Conservation (phyloP, 1,140 invertebrate species). For the Oryzaephilus surinamensis region DNA sequence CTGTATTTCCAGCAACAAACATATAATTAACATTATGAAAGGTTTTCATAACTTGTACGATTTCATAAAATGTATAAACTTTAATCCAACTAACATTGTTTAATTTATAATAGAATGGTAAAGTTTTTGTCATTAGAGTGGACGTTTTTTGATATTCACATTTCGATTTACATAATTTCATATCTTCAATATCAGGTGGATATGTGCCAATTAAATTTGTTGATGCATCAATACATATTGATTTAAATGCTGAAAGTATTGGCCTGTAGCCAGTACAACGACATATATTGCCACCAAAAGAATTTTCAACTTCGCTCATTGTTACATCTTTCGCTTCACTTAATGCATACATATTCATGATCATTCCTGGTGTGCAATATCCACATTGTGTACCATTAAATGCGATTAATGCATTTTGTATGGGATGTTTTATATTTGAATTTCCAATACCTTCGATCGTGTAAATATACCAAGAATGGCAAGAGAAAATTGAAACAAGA, state of each 20-base stretch:
- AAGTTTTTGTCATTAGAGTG: neutral
- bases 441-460: slow-evolving; percentile 72
- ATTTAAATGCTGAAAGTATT: slow-evolving; percentile 65
- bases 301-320: slow-evolving; percentile 54
- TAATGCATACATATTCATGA: slow-evolving; percentile 73
- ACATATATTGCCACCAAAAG: slow-evolving; percentile 72
- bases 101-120: no score
- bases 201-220: no score
- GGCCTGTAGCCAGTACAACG: neutral
- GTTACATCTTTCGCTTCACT: slow-evolving; percentile 41
- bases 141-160: slow-evolving; percentile 4
- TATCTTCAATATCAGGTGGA: slow-evolving; percentile 22
- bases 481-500: slow-evolving; percentile 57
- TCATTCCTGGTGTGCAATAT: slow-evolving; percentile 72
- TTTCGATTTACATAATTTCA: slow-evolving; percentile 7
- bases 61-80: slow-evolving; percentile 19
- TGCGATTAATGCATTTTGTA: slow-evolving; percentile 55
- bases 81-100: no score
- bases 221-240: slow-evolving; percentile 45
- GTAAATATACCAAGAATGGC: slow-evolving; percentile 62
- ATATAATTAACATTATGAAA: slow-evolving; percentile 17
- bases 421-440: slow-evolving; percentile 51
- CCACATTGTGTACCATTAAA: slow-evolving; percentile 74
- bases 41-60: slow-evolving; percentile 20
- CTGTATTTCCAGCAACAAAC: slow-evolving; percentile 30